Conservation (phyloP, 2,888 invertebrate genomes). For the Cephus runcator region DNA sequence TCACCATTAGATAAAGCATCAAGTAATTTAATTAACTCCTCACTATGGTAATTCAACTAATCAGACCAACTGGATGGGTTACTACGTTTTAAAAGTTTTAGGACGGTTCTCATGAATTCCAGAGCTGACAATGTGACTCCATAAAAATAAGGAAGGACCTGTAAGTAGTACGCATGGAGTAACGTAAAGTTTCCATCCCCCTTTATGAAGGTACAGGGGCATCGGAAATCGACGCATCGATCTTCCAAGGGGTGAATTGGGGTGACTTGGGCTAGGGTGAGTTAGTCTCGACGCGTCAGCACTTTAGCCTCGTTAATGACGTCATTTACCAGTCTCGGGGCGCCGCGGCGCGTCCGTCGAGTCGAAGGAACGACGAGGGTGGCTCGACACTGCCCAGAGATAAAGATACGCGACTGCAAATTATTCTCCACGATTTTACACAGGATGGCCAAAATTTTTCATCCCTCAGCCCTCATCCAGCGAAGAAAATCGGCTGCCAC, state of each 20-base stretch:
- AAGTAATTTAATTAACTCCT: not conserved
- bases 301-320: conserved; percentile 57
- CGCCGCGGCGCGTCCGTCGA: conserved; percentile 29
- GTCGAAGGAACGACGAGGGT: conserved; percentile 21
- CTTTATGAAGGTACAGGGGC: conserved; percentile 31
- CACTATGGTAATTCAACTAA: not conserved
- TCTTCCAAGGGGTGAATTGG: conserved; percentile 35
- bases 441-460: not conserved
- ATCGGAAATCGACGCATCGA: conserved; percentile 56
- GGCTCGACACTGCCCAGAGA: not conserved
- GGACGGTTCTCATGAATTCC: not conserved
- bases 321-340: conserved; percentile 53
- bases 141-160: not conserved
- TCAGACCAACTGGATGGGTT: not conserved
- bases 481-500: not conserved
- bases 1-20: not conserved
- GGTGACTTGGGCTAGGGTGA: conserved; percentile 21
- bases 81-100: not conserved
- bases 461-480: not conserved
- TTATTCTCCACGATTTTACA: not conserved
- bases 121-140: not conserved
- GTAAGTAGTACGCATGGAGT: not conserved
- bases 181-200: conserved; percentile 30
- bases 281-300: conserved; percentile 55
- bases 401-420: not conserved